Conservation (phyloP, 1,140 invertebrate species). For the Trichoplusia ni region DNA sequence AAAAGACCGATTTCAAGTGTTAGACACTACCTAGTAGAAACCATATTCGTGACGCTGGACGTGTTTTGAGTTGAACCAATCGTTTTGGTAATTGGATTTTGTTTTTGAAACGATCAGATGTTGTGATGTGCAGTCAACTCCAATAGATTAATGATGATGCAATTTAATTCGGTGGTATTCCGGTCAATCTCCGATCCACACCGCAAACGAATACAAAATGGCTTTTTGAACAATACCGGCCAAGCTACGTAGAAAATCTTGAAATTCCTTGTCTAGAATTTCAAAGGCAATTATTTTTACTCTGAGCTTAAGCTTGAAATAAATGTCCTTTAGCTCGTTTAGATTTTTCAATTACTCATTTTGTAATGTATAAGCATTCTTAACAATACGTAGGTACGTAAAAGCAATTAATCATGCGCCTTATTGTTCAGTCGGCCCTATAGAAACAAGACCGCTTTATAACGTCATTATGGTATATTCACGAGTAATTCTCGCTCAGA, state of each 20-base stretch:
- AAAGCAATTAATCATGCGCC: slow-evolving; percentile 6
- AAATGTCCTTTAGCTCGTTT: neutral
- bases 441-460: neutral
- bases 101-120: slow-evolving; percentile 4
- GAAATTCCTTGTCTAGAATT: neutral
- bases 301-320: neutral
- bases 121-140: slow-evolving; percentile 22
- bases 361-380: neutral
- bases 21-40: slow-evolving; percentile 15
- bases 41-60: slow-evolving; percentile 12
- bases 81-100: slow-evolving; percentile 25
- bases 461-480: slow-evolving; percentile 2
- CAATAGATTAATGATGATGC: slow-evolving; percentile 20
- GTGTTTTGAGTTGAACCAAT: slow-evolving; percentile 18
- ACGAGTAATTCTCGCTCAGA: neutral
- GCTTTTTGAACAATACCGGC: neutral
- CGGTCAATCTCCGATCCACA: neutral
- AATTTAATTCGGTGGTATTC: slow-evolving; percentile 16
- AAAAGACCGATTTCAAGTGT: neutral
- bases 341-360: slow-evolving; percentile 1
- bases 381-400: neutral
- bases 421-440: neutral
- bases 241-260: neutral
- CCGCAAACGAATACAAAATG: neutral
- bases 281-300: neutral